Base-by-base conservation (phyloP, 2,888 invertebrate genomes). In the Chaitophorus viminalis region DNA sequence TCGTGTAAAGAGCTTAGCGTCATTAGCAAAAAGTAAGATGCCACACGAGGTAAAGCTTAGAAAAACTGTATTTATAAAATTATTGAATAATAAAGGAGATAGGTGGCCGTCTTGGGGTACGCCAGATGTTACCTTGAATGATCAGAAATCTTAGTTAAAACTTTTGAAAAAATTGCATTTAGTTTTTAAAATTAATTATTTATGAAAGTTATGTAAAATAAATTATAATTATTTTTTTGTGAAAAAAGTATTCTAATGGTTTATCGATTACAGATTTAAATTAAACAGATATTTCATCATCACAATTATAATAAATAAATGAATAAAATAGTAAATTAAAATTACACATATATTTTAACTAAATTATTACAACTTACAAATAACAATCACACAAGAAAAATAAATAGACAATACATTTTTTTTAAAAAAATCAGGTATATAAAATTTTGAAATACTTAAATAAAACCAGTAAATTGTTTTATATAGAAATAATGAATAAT, bases 301-400 rank as follows among this genome's bases (percentile, higher is more conserved):
- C 60, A 4, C 4, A 25, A 25, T 9, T 46, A 46, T 14, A 14
- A 14, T 14, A 14, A 46, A 65, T 8, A 65, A 65, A 65, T 65
- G 9, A 65, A n/a, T 29, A 52, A 52, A 11, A 54, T 74, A 39
- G 14, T 75, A 76, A 39, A 60, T 83, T 29, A 60, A 74, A 54
- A 65, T 84, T 31, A 76, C 8, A 8, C 1, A 75, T 84, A 65
- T 85, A 68, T 84, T 76, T 84, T 17, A 6, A 46, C 46, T 84
- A 76, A 76, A 46, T 65, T 8, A 46, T 65, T 68, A 68, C 0
- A 83, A 83, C 52, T 65, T 84, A 39, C 65, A 52, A 75, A 75
- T 83, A 60, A 84, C 21, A 76, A 65, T 46, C n/a, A 11, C 14
- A 2, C 25, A 83, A 60, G 60, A n/a, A 31, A 29, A 83, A 83